Evolutionary conservation across 2,113 vertebrate species (phyloP), one percentile per base, ranked within the genome.

Genomic region (Picathartes gymnocephalus): DNA sequence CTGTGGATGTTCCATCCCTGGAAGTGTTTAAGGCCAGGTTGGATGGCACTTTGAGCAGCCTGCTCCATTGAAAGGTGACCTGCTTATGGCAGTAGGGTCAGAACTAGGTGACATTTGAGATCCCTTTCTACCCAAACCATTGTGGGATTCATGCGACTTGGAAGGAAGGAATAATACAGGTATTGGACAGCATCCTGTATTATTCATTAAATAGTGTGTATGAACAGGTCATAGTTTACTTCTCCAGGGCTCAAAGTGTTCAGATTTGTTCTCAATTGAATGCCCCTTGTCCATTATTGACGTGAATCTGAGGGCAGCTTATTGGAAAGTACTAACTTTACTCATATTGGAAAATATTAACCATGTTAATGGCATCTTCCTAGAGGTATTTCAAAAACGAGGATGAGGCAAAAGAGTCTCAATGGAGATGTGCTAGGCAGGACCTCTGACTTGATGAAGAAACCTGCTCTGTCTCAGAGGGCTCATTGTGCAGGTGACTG

Each of bases 241-340:
- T 61, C 30, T 72, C 28, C 9, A 48, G 28, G 13, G 13, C 64
- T 47, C 48, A 19, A 11, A 62, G 10, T 47, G 24, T 40, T 64
- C 1, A 2, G 9, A 1, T 68, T 48, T 60, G 20, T 88, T 85
- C 48, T 80, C 2, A 0, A 2, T 12, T 82, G 37, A 72, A 47
- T 91, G 57, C 30, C 27, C 12, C 22, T 24, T 65, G 27, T 54
- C 27, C 62, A 21, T 24, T 53, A 0, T 39, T 71, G 21, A 66
- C 15, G 2, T 39, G 21, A 70, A 40, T 37, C 21, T 91, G 65
- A 62, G 35, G 56, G 51, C 30, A 81, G 16, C 33, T 74, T 44
- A 16, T 33, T 74, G 56, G 47, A 68, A 86, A 88, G 68, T 42
- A 42, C 6, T 37, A 31, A 35, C 7, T 30, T 51, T 61, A 37